Percentiles rank a stretch among this genome's conserved stretches.
Evolutionary conservation across 2,113 vertebrate species (phyloP).

Genomic region (Centropus bengalensis): DNA sequence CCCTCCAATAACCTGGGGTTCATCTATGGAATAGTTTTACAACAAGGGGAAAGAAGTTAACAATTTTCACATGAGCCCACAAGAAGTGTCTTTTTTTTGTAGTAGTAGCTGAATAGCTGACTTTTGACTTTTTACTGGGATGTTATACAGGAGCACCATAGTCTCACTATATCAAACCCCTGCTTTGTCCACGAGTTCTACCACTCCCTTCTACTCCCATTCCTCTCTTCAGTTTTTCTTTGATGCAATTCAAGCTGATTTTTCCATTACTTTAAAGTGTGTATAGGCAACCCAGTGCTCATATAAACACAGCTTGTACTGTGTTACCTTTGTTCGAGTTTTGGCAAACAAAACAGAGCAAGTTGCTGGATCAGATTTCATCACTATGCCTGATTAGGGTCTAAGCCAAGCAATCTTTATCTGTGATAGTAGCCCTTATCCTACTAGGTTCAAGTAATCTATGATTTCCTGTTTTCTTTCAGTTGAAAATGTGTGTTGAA

Average conservation of each 20-base stretch:
- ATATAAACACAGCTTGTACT: slow-evolving; percentile 1
- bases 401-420: slow-evolving; percentile 39
- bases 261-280: neutral
- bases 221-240: neutral
- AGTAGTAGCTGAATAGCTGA: neutral
- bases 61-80: neutral
- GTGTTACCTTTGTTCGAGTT: slow-evolving; percentile 48
- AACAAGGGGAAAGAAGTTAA: neutral
- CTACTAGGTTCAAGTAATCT: neutral
- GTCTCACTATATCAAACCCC: neutral
- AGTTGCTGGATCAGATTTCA: slow-evolving; percentile 28
- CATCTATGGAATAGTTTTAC: neutral
- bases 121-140: neutral
- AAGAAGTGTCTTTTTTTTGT: neutral
- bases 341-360: slow-evolving; percentile 25
- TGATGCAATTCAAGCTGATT: slow-evolving; percentile 19
- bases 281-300: slow-evolving; percentile 34
- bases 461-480: slow-evolving; percentile 41
- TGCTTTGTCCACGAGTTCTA: neutral
- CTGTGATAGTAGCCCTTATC: slow-evolving; percentile 15
- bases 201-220: neutral
- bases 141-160: neutral
- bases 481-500: slow-evolving; percentile 13
- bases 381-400: slow-evolving; percentile 26
- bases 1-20: slow-evolving; percentile 18